phyloP scores from a whole-genome alignment of 2,113 vertebrate genomes.

The Lasiurus cinereus region DNA sequence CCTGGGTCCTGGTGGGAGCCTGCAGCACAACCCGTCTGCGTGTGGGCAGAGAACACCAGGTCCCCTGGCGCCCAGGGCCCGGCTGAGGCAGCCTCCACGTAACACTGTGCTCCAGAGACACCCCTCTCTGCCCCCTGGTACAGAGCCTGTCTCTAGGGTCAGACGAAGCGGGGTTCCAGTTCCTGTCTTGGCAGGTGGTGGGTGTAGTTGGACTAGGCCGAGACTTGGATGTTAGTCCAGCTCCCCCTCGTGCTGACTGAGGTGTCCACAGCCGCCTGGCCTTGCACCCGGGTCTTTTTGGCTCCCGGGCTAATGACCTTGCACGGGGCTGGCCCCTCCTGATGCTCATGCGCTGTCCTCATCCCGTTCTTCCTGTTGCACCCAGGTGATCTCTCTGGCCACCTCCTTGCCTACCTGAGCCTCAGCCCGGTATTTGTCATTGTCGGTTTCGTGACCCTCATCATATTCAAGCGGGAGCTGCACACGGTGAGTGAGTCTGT shows the following conservation, averaged over 20 bases:
- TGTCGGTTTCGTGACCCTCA: slow-evolving; percentile 96
- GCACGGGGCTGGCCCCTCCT: accelerated
- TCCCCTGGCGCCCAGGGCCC: background rate
- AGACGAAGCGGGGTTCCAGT: background rate
- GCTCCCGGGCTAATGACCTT: background rate
- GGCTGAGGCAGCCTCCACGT: too few relatives aligned
- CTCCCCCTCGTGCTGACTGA: background rate
- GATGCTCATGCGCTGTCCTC: slow-evolving; percentile 21
- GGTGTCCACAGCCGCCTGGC: background rate
- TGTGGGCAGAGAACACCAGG: background rate
- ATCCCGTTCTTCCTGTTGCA: slow-evolving; percentile 12
- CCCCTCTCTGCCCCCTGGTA: background rate
- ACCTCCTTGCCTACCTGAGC: slow-evolving; percentile 95
- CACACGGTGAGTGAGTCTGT: slow-evolving; percentile 96
- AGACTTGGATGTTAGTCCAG: background rate
- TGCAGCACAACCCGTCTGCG: background rate
- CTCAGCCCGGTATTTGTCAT: slow-evolving; percentile 95
- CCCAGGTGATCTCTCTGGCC: slow-evolving; percentile 96
- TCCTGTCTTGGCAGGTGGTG: background rate
- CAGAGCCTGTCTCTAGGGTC: background rate
- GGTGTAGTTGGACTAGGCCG: background rate
- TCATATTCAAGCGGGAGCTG: slow-evolving; percentile 98
- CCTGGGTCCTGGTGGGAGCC: background rate
- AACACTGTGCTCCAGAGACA: background rate
- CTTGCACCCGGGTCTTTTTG: background rate